Percentiles rank a stretch among this genome's conserved stretches.
Conservation (phyloP, 2,888 invertebrate species). For the Seira sanloemensis region DNA sequence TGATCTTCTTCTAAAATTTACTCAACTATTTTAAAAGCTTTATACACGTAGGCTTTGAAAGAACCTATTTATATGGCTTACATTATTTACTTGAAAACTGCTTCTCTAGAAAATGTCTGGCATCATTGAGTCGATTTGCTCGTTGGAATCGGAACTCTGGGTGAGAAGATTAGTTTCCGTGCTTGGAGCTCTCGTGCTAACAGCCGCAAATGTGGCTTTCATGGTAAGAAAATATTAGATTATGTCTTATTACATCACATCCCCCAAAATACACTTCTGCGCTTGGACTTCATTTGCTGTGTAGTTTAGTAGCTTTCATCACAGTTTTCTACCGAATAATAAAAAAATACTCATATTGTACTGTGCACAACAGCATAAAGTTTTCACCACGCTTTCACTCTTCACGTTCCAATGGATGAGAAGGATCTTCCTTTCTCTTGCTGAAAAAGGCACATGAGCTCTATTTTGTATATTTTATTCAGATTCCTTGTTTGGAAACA, state of each 20-base stretch:
- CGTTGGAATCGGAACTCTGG: constrained; percentile 74
- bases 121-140: constrained; percentile 65
- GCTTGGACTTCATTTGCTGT: neutral
- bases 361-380: neutral
- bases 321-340: no score
- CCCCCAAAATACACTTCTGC: neutral
- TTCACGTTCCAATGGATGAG: neutral
- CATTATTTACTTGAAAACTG: neutral
- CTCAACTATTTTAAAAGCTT: no score
- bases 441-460: neutral
- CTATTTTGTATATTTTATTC: neutral
- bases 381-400: neutral
- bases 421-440: neutral
- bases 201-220: constrained; percentile 80
- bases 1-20: no score
- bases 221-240: constrained; percentile 77
- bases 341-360: neutral
- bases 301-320: no score
- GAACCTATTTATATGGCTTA: neutral
- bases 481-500: constrained; percentile 71
- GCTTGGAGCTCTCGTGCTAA: constrained; percentile 79
- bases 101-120: constrained; percentile 66
- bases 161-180: constrained; percentile 79
- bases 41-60: no score
- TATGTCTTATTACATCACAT: constrained; percentile 3